phyloP scores from a whole-genome alignment of 1,140 invertebrate genomes.

The Tetramorium simillimum region DNA sequence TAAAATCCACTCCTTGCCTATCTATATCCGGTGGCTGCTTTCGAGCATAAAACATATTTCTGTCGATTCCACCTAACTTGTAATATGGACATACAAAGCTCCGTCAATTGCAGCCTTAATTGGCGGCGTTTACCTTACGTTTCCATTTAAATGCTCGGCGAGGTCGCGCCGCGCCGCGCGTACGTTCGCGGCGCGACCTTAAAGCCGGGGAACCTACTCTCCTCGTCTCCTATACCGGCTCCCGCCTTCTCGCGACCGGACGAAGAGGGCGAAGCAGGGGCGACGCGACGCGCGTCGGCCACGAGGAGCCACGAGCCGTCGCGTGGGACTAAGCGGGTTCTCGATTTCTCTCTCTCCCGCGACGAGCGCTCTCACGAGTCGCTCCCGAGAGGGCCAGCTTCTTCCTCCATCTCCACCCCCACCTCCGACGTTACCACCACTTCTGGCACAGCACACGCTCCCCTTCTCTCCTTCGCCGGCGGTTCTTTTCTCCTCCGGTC shows the following conservation, averaged over 20 bases:
- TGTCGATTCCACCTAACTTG: conserved; percentile 23
- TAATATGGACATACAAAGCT: conserved; percentile 14
- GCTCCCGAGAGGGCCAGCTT: conserved; percentile 42
- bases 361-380: conserved; percentile 35
- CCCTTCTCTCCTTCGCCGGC: conserved; percentile 26
- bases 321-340: conserved; percentile 79
- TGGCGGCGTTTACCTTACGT: conserved; percentile 72
- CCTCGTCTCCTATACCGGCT: conserved; percentile 31
- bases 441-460: conserved; percentile 57
- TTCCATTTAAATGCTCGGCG: conserved; percentile 71
- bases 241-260: conserved; percentile 21
- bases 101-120: conserved; percentile 68
- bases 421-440: conserved; percentile 12
- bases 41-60: conserved; percentile 52
- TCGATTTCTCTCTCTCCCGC: conserved; percentile 63
- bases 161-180: conserved; percentile 64
- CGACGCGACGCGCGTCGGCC: conserved; percentile 77
- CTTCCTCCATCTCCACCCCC: conserved; percentile 50
- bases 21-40: neutral
- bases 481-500: conserved; percentile 29
- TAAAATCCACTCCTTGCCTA: neutral
- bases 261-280: conserved; percentile 51
- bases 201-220: conserved; percentile 56
- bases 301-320: conserved; percentile 82
- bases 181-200: conserved; percentile 57